Evolutionary conservation across 1,140 invertebrate species (phyloP).

Genomic region (Ceratoteleas bidentatus): DNA sequence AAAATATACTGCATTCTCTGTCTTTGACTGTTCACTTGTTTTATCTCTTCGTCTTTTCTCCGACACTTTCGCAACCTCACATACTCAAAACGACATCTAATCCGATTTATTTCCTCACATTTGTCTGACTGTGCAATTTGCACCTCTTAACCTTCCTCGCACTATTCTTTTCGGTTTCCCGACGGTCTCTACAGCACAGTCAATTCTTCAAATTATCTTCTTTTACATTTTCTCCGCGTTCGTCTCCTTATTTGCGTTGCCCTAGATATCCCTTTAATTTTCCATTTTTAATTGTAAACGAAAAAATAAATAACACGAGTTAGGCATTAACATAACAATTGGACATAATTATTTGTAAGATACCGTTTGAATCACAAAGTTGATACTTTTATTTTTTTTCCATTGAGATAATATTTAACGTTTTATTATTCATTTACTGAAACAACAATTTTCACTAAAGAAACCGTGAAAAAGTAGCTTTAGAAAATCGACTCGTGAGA

Average conservation of each 20-base stretch:
- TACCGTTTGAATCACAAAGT: too few species aligned
- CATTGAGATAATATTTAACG: too few species aligned
- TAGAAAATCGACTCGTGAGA: too few species aligned
- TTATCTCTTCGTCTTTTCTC: constrained; percentile 17
- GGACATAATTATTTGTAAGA: too few species aligned
- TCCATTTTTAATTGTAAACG: too few species aligned
- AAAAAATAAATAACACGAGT: too few species aligned
- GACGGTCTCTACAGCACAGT: constrained; percentile 1
- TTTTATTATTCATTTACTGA: too few species aligned
- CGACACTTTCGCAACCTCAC: constrained; percentile 6
- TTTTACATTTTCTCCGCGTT: constrained; percentile 5
- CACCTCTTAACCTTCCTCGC: constrained; percentile 32
- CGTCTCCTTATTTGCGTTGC: not conserved
- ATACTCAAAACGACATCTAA: constrained; percentile 36
- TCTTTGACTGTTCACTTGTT: constrained; percentile 24
- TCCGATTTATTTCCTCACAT: constrained; percentile 39
- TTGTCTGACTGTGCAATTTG: constrained; percentile 41
- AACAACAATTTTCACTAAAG: too few species aligned
- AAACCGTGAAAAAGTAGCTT: too few species aligned
- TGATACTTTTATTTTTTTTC: too few species aligned
- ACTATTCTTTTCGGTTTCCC: constrained; percentile 9
- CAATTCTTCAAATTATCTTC: constrained; percentile 17
- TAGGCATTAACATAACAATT: too few species aligned
- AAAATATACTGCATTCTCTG: constrained; percentile 18
- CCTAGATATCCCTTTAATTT: too few species aligned